Conservation (phyloP, 2,113 vertebrate species). For the Erythrocercus mccallii region DNA sequence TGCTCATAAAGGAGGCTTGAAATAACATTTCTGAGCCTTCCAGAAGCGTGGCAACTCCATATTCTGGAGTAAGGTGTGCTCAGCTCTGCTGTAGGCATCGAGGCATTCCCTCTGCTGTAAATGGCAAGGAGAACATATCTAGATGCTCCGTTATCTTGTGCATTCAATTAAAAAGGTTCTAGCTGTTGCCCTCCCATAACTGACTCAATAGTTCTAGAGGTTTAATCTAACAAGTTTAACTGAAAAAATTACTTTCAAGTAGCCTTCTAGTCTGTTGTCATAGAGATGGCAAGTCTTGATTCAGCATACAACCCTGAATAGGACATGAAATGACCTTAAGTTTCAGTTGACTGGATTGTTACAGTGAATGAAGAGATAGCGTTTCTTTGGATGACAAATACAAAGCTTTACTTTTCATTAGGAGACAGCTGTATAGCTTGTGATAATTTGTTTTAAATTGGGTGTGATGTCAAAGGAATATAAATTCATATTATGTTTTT, state of each 20-base stretch:
- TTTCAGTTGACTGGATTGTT: neutral
- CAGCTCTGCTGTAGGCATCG: accelerated
- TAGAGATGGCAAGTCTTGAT: neutral
- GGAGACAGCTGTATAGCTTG: neutral
- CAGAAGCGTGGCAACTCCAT: neutral
- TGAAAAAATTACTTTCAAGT: neutral
- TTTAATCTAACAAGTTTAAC: neutral
- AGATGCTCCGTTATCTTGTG: neutral
- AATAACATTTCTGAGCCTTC: neutral
- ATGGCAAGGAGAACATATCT: accelerated
- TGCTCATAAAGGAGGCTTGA: neutral
- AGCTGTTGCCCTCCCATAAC: neutral
- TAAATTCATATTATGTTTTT: neutral
- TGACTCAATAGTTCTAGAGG: neutral
- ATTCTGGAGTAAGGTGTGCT: neutral
- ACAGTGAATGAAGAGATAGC: neutral
- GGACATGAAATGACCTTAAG: neutral
- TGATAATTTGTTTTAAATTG: neutral
- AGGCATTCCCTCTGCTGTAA: neutral
- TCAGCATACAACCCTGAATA: neutral
- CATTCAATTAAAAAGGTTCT: neutral
- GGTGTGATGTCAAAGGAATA: neutral
- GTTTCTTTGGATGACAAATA: neutral
- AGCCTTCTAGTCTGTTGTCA: neutral
- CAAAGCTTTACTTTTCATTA: neutral